A percentile compares a stretch with the other conserved stretches of the same genome.
These are phyloP conservation scores for Drosophila pseudotakahashii DNA, from an alignment of 2,888 invertebrate genomes.

Conservation along the genomic window DNA sequence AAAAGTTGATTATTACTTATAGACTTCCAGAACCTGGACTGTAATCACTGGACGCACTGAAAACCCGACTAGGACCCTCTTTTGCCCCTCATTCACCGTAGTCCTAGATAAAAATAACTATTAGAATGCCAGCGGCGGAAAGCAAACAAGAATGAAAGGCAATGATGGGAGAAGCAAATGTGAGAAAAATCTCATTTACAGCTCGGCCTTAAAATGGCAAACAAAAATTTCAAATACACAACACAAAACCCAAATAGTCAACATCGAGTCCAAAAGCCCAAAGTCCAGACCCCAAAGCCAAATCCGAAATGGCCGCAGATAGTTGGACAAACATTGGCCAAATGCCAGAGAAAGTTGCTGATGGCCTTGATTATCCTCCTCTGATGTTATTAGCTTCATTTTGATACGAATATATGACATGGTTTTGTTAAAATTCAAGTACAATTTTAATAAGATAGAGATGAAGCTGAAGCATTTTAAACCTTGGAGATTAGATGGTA, in stretches of 20 bases:
- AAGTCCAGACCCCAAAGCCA: conserved; percentile 37
- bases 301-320: conserved; percentile 42
- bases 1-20: conserved; percentile 48
- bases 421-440: conserved; percentile 11
- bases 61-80: conserved; percentile 4
- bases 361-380: conserved; percentile 53
- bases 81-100: not conserved
- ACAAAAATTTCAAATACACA: conserved; percentile 33
- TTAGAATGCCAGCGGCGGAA: conserved; percentile 46
- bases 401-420: conserved; percentile 11
- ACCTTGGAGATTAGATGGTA: conserved; percentile 8
- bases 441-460: conserved; percentile 50
- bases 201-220: conserved; percentile 42
- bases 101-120: conserved; percentile 41
- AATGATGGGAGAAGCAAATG: conserved; percentile 35
- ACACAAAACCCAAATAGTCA: conserved; percentile 16
- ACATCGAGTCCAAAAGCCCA: not conserved
- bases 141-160: conserved; percentile 14
- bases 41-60: conserved; percentile 43
- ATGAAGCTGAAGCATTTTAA: conserved; percentile 12
- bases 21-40: conserved; percentile 36
- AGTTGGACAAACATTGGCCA: conserved; percentile 45
- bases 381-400: conserved; percentile 64
- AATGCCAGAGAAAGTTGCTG: conserved; percentile 39
- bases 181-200: conserved; percentile 47